phyloP scores from a whole-genome alignment of 2,797 vertebrate genomes.

The Siniperca undulata region DNA sequence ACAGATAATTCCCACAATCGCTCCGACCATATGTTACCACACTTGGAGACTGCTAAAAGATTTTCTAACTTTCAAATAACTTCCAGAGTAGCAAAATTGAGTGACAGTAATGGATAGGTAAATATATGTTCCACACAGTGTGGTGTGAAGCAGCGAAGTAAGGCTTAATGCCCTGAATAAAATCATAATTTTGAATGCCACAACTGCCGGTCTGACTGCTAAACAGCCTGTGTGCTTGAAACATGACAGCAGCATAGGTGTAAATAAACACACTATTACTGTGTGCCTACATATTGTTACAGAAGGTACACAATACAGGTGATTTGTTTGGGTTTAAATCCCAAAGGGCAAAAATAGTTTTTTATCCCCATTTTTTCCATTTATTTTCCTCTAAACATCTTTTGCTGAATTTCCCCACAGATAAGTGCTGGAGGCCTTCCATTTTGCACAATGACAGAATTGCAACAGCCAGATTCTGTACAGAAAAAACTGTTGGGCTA shows the following conservation, averaged over 20 bases:
- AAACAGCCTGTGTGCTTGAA: conserved; percentile 9
- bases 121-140: conserved; percentile 42
- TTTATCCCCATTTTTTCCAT: neutral
- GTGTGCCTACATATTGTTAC: neutral
- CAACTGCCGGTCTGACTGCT: conserved; percentile 27
- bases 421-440: conserved; percentile 52
- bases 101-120: conserved; percentile 62
- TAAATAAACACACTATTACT: conserved; percentile 10
- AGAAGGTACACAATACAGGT: neutral
- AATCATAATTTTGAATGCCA: conserved; percentile 12
- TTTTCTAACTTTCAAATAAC: conserved; percentile 87
- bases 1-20: conserved; percentile 90
- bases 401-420: conserved; percentile 54
- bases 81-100: conserved; percentile 69
- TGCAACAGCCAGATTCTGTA: conserved; percentile 30
- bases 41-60: conserved; percentile 83
- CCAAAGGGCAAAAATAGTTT: conserved; percentile 13
- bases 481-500: conserved; percentile 33
- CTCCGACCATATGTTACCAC: conserved; percentile 90
- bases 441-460: conserved; percentile 55
- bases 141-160: conserved; percentile 25
- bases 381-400: conserved; percentile 36
- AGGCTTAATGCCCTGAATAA: conserved; percentile 17
- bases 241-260: conserved; percentile 29
- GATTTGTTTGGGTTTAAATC: conserved; percentile 36